These are phyloP conservation scores for Diachrysia chrysitis DNA, from an alignment of 2,888 invertebrate genomes.

Conservation along the genomic window DNA sequence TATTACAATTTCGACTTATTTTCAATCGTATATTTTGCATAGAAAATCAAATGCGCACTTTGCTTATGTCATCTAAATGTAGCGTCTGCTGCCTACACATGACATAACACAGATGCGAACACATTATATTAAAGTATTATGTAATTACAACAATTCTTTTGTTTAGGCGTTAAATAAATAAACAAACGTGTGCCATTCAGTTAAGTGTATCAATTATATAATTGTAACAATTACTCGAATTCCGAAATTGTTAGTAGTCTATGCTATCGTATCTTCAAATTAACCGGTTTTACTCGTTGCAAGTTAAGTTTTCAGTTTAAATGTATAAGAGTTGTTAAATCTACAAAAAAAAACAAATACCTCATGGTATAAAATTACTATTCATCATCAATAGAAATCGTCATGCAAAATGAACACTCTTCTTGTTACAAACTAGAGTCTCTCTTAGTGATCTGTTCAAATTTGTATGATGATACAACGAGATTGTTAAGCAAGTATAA, in stretches of 20 bases:
- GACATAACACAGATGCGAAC: not conserved
- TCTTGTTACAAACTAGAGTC: no score
- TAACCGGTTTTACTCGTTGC: not conserved
- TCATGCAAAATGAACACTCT: no score
- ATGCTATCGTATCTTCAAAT: not conserved
- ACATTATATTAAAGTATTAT: not conserved
- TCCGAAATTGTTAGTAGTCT: slow-evolving; percentile 23
- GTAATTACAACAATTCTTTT: slow-evolving; percentile 14
- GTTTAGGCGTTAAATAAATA: not conserved
- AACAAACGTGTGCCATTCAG: slow-evolving; percentile 34
- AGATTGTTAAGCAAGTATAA: no score
- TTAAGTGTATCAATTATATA: slow-evolving; percentile 30
- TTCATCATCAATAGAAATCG: no score
- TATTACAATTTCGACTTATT: no score
- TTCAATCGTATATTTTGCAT: not conserved
- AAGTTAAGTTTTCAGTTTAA: not conserved
- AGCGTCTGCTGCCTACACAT: not conserved
- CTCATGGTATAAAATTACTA: no score
- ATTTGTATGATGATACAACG: no score
- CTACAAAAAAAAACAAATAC: no score
- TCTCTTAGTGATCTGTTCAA: no score
- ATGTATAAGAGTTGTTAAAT: not conserved
- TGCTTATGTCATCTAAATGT: not conserved
- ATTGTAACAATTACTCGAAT: slow-evolving; percentile 46
- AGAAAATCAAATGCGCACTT: not conserved